Evolutionary conservation across 2,888 invertebrate genomes (phyloP).

Genomic region (Trissolcus japonicus): DNA sequence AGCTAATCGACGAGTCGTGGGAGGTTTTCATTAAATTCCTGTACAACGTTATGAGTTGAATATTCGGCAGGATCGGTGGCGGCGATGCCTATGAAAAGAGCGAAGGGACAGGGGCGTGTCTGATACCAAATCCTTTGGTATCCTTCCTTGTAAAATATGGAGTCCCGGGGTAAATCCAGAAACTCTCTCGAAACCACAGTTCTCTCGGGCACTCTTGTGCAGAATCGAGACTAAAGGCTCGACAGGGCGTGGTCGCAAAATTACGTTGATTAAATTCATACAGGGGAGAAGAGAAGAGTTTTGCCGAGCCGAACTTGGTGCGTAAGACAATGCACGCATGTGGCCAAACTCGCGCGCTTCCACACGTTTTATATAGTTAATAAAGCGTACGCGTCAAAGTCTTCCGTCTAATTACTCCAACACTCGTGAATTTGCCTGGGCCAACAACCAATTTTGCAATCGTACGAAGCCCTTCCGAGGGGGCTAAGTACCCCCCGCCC

Average conservation of each 20-base stretch:
- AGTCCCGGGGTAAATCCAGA: slow-evolving; percentile 62
- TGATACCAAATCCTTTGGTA: slow-evolving; percentile 53
- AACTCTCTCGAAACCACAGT: slow-evolving; percentile 58
- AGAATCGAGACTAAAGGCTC: slow-evolving; percentile 50
- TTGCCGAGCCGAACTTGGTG: slow-evolving; percentile 57
- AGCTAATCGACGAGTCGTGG: slow-evolving; percentile 39
- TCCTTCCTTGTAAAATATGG: slow-evolving; percentile 60
- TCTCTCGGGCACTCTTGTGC: slow-evolving; percentile 42
- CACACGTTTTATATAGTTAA: slow-evolving; percentile 27
- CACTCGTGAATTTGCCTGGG: slow-evolving; percentile 5
- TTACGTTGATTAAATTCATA: slow-evolving; percentile 71
- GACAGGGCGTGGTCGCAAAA: slow-evolving; percentile 66
- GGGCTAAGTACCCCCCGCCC: too few relatives aligned
- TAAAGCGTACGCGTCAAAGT: slow-evolving; percentile 57
- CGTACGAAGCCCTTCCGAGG: not conserved
- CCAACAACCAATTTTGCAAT: slow-evolving; percentile 2
- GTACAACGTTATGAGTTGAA: slow-evolving; percentile 53
- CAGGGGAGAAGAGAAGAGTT: slow-evolving; percentile 44
- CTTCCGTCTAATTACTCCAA: slow-evolving; percentile 60
- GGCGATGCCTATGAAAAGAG: slow-evolving; percentile 43
- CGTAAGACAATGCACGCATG: slow-evolving; percentile 64
- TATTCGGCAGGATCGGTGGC: slow-evolving; percentile 34
- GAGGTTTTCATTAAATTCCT: slow-evolving; percentile 56
- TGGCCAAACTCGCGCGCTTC: slow-evolving; percentile 18
- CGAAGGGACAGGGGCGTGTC: slow-evolving; percentile 58